Conservation (phyloP, 2,797 vertebrate genomes). For the Scolopax bukidnonensis region DNA sequence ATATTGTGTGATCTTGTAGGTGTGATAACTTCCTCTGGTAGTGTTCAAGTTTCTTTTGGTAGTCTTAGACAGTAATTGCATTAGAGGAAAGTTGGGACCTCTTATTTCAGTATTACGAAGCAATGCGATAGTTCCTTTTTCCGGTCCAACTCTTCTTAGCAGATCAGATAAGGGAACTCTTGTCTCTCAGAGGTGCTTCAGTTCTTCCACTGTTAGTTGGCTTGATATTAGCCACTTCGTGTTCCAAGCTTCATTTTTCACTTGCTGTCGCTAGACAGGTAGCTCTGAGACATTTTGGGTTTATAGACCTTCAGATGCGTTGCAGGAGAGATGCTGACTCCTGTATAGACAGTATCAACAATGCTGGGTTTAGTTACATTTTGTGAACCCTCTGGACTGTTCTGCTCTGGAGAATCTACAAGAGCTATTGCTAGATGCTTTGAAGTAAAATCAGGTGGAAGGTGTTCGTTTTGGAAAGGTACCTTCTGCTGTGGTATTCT, state of each 20-base stretch:
- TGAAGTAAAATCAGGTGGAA: not conserved
- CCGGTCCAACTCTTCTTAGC: not conserved
- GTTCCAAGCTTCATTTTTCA: not conserved
- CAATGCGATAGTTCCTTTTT: conserved; percentile 35
- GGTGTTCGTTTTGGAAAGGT: not conserved
- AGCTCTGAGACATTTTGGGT: not conserved
- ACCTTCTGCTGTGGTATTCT: not conserved
- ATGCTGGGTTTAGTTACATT: not conserved
- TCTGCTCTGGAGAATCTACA: not conserved
- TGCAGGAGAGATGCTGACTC: not conserved
- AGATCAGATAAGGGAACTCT: conserved; percentile 23
- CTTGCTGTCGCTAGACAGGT: not conserved
- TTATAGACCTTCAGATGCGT: not conserved
- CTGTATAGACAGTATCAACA: rapidly evolving
- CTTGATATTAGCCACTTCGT: not conserved
- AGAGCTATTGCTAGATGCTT: not conserved
- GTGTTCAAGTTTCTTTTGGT: not conserved
- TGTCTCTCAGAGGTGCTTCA: not conserved
- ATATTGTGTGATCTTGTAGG: not conserved
- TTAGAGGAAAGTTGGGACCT: not conserved
- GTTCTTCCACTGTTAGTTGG: not conserved
- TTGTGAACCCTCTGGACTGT: not conserved
- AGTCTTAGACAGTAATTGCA: not conserved
- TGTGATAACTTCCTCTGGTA: not conserved
- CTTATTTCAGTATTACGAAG: conserved; percentile 1